Evolutionary conservation across 1,140 invertebrate species (phyloP).

Genomic region (Apocrypta bakeri): DNA sequence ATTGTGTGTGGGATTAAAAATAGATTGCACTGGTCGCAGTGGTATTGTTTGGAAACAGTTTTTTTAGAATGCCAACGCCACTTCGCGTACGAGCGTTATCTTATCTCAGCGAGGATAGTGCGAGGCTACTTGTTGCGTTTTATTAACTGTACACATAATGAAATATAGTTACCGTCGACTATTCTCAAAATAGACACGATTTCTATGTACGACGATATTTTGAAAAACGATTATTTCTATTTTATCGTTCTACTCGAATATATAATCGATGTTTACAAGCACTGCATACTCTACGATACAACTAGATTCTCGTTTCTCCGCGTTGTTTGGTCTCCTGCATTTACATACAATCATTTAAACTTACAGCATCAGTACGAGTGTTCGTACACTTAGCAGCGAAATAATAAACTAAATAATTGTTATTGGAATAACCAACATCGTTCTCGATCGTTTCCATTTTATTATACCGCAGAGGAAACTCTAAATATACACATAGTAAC

Average conservation of each 20-base stretch:
- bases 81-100: background rate
- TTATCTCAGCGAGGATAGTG: slow-evolving; percentile 6
- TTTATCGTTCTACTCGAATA: background rate
- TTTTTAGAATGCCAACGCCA: slow-evolving; percentile 3
- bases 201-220: background rate
- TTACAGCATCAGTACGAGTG: too few species aligned
- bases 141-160: background rate
- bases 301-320: too few species aligned
- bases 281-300: too few species aligned
- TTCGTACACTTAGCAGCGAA: background rate
- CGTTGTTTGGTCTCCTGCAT: background rate
- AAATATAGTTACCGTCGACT: background rate
- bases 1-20: background rate
- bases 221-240: background rate
- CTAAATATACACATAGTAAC: too few species aligned
- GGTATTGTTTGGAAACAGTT: background rate
- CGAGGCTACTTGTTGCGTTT: slow-evolving; percentile 1
- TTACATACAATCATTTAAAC: background rate
- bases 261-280: background rate
- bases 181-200: background rate
- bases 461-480: background rate
- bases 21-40: background rate
- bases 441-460: background rate
- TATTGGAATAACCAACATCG: background rate
- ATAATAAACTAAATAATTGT: background rate